Conservation (phyloP, 2,113 vertebrate species). For the Campylomormyrus tamandua region DNA sequence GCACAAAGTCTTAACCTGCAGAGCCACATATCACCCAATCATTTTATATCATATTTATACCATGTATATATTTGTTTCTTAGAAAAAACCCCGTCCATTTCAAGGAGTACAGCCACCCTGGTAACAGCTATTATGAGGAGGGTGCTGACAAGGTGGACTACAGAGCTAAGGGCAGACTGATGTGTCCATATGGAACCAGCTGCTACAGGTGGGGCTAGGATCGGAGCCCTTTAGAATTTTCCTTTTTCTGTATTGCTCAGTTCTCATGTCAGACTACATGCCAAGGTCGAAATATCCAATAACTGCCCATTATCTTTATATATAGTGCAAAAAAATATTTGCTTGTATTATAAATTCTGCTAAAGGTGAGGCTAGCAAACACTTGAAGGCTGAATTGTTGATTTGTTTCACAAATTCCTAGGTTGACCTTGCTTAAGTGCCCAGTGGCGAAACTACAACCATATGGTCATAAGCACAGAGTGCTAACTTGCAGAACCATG, state of each 20-base stretch:
- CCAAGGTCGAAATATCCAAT: background rate
- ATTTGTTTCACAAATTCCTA: too few species aligned
- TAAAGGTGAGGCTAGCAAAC: too few species aligned
- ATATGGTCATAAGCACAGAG: too few species aligned
- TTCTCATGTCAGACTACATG: background rate
- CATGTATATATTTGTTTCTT: background rate
- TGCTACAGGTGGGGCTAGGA: slow-evolving; percentile 57
- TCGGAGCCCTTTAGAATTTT: background rate
- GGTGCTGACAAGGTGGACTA: slow-evolving; percentile 22
- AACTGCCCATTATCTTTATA: background rate
- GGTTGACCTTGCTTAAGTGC: too few species aligned
- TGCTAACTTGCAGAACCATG: background rate
- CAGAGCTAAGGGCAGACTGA: slow-evolving; percentile 33
- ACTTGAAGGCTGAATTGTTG: too few species aligned
- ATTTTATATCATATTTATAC: too few species aligned
- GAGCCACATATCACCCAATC: too few species aligned
- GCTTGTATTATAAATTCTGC: background rate
- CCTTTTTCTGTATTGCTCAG: background rate
- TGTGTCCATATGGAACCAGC: slow-evolving; percentile 57
- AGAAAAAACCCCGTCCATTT: slow-evolving; percentile 66
- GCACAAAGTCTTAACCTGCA: too few species aligned
- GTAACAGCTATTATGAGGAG: slow-evolving; percentile 46
- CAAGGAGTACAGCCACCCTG: slow-evolving; percentile 60
- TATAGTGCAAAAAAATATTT: background rate
- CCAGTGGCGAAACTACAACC: too few species aligned